phyloP scores from a whole-genome alignment of 2,113 vertebrate genomes.

The Oreotrochilus melanogaster region DNA sequence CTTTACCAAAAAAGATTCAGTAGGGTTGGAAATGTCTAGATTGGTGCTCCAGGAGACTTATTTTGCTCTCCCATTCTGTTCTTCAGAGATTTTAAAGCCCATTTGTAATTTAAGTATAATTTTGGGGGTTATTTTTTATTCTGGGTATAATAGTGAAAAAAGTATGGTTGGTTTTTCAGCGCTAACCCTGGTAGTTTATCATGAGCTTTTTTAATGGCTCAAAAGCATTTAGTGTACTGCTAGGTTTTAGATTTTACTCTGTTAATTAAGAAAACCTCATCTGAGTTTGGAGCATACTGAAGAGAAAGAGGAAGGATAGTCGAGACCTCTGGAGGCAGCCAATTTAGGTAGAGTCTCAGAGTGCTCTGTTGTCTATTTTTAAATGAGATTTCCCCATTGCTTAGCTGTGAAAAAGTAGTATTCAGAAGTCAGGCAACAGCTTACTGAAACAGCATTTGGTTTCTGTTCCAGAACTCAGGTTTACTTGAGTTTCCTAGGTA shows the following conservation, averaged over 20 bases:
- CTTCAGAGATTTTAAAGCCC: not conserved
- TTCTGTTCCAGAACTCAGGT: not conserved
- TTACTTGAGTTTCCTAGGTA: not conserved
- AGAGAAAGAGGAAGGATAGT: not conserved
- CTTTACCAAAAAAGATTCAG: conserved; percentile 16
- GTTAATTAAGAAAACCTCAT: not conserved
- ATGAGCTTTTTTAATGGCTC: not conserved
- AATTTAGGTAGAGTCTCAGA: not conserved
- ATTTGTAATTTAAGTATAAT: not conserved
- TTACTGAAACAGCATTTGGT: not conserved
- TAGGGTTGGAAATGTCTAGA: not conserved
- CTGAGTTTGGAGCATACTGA: not conserved
- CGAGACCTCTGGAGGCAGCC: not conserved
- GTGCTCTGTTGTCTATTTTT: not conserved
- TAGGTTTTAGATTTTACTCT: not conserved
- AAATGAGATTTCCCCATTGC: not conserved
- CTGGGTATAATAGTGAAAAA: not conserved
- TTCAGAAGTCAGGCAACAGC: not conserved
- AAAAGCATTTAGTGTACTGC: not conserved
- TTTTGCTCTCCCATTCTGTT: not conserved
- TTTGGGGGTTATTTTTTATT: not conserved
- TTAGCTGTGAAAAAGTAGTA: not conserved
- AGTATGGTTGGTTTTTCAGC: not conserved
- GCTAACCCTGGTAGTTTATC: not conserved
- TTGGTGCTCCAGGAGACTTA: not conserved